Base-by-base conservation (phyloP, 2,888 invertebrate species). In the Conus canariensis region DNA sequence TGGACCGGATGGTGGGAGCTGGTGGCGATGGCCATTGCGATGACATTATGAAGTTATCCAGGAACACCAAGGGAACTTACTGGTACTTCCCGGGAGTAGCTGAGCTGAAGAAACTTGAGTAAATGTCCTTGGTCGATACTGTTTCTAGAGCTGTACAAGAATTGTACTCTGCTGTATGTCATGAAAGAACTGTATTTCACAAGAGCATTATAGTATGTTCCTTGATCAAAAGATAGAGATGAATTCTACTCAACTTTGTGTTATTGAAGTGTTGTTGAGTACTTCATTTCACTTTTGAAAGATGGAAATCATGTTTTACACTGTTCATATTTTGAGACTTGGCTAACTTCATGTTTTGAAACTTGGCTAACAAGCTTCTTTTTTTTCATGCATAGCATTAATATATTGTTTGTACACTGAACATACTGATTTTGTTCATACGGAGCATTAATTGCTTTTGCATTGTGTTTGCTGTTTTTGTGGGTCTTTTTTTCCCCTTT, bases 1-100 rank as follows among this genome's bases (percentile, higher is more conserved):
- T 96, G 89, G 95, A 96, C 91, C 94, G 95, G 82, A 96, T 96
- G 96, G 96, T 96, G 6, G 96, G 96, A 5, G 94, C 94, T 16
- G 94, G 94, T 19, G 94, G 92, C 5, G 96, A 95, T 86, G 94
- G 94, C 0, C 94, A 94, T 86, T 90, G 91, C 88, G 96, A 96
- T 92, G 96, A 96, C 92, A 94, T 96, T 91, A 96, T 96, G 96
- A 93, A 93, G 45, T 91, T 96, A 10, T 93, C 95, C 10, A 93
- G 92, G 88, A 96, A 96, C 90, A 93, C 95, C 45, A 94, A 95
- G 89, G 95, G 96, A 77, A 96, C 95, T 9, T 96, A 96, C 93
- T 96, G 96, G 96, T 96, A 96, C 92, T 96, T 96, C 93, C 96
- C 96, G 16, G 95, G 96, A 10, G 92, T 89, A 7, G 92, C 92